Evolutionary conservation across 1,140 invertebrate genomes (phyloP), one percentile per base, ranked within the genome.

Genomic region (Contarinia nasturtii): DNA sequence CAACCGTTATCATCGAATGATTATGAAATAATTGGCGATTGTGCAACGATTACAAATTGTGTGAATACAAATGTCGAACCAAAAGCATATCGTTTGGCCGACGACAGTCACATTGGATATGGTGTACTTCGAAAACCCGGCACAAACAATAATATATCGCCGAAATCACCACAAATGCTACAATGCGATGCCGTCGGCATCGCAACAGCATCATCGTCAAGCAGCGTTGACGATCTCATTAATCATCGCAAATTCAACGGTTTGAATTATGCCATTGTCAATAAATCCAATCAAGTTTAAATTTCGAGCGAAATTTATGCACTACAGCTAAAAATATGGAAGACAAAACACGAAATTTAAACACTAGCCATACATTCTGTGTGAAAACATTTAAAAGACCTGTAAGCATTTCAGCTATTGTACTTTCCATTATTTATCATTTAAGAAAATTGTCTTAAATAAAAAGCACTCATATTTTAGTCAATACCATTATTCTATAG

Each of bases 201-300:
- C 27, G 27, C 4, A 27, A 38, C 15, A 3, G 3, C 36, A 37
- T 46, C 49, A n/a, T 42, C 67, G 1, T 63, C 63, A 8, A 67
- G 63, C 19, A 54, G 48, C 37, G 44, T 53, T 52, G 20, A 57
- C 64, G 43, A 65, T 36, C 61, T 66, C 41, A 66, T 46, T 63
- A 72, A 72, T 54, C 78, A 82, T 57, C 75, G 75, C 54, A 73
- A 72, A 54, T 79, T 77, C 50, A 84, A 85, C 64, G 75, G 82
- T 46, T 74, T 74, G 45, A 77, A 82, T 56, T 86, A 85, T 66
- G 82, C 82, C 41, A 74, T 85, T 54, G 75, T 86, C 38, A 82
- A 79, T 54, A 84, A 84, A 60, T 75, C 81, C 61, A 85, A 84
- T 73, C 70, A 75, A 65, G 80, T 83, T 60, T 82, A 68, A 70